Base-by-base conservation (phyloP, 2,888 invertebrate species). In the Ennomos quercinarius region DNA sequence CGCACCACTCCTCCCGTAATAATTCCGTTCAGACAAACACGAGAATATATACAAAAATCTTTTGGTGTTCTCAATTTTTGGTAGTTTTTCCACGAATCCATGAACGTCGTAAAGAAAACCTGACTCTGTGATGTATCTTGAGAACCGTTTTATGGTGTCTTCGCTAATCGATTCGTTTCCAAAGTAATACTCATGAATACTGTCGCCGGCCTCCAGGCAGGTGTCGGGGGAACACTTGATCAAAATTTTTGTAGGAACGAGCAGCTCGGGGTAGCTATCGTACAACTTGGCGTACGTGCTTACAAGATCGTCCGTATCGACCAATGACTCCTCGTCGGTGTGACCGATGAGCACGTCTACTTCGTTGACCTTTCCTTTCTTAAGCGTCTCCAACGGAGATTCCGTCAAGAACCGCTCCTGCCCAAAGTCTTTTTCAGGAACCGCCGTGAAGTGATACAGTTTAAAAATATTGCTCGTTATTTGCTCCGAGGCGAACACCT, bases 331-430 rank as follows among this genome's bases (percentile, higher is more conserved):
- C 53, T 95, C 93, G 1, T 93, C 93, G 9, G 95, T 96, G 8
- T 95, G 78, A 1, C 97, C 97, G 34, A 95, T 90, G 75, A 97
- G 93, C 78, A 96, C 91, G 0, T 96, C 96, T 1, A 95, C 90
- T 37, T 82, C 69, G 40, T 81, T 81, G 8, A 93, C 77, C 10
- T 80, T 84, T 27, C 94, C 94, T 36, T 86, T 82, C 71, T 73
- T 80, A 38, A 81, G 57, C 34, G 67, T 50, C 10, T 75, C 64
- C 9, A 70, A 43, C 4, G 77, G 77, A 10, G 73, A 63, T 62
- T 80, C 77, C 0, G 70, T 73, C 27, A 85, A 41, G 45, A 84
- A 84, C 39, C 73, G 71, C 3, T 77, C 73, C 46, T 71, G 60
- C 0, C 83, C 83, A 51, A 81, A 78, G 59, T 80, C 64, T 70